These are phyloP conservation scores for Melanotaenia maccullochi DNA, from an alignment of 2,797 vertebrate genomes.

Conservation along the genomic window DNA sequence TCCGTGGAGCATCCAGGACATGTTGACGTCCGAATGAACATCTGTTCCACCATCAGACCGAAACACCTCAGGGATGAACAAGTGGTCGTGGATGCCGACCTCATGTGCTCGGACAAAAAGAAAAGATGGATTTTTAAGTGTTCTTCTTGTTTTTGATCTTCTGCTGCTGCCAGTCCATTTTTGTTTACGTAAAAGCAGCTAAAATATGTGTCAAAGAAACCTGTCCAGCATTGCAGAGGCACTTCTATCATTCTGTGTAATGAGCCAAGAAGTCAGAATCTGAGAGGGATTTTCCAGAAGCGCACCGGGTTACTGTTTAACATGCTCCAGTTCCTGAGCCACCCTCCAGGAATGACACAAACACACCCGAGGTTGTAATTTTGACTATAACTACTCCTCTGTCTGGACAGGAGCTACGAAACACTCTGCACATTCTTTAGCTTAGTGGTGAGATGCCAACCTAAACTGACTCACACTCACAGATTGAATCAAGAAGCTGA, in stretches of 20 bases:
- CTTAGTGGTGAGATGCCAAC: constrained; percentile 26
- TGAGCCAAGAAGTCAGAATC: too few species aligned
- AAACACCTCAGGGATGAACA: constrained; percentile 15
- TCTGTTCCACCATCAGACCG: neutral
- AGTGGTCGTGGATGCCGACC: neutral
- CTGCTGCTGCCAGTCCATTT: neutral
- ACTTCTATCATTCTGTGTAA: too few species aligned
- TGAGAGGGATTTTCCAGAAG: neutral
- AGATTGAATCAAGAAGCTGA: neutral
- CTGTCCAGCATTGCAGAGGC: too few species aligned
- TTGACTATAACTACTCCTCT: constrained; percentile 28
- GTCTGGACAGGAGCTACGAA: constrained; percentile 36
- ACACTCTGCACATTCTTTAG: constrained; percentile 42
- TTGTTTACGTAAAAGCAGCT: neutral
- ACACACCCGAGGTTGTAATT: constrained; percentile 33
- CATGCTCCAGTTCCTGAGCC: constrained; percentile 14
- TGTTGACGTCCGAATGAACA: constrained; percentile 44
- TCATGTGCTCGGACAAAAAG: neutral
- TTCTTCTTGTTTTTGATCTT: neutral
- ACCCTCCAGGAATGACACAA: constrained; percentile 16
- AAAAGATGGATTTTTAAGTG: neutral
- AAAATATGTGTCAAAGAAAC: too few species aligned
- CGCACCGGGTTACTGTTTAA: constrained; percentile 3
- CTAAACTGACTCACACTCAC: constrained; percentile 6
- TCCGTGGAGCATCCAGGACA: constrained; percentile 76